Evolutionary conservation across 53 echinoderm and acorn worm genomes (phyloP).

Genomic region (Temnopleurus reevesii): DNA sequence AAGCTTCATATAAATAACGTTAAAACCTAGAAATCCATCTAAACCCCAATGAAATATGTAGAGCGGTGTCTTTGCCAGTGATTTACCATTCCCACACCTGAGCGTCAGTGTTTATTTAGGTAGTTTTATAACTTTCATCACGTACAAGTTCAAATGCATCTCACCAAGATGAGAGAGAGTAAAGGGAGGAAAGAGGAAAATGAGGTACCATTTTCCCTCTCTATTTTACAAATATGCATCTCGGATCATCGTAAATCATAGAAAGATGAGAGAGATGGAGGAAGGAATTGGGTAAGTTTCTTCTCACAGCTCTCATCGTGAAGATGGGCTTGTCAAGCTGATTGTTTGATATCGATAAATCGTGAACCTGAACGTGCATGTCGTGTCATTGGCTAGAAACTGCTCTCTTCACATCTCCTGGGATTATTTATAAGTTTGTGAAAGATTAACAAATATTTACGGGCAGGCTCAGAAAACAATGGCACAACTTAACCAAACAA

Average conservation of each 20-base stretch:
- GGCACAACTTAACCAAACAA: constrained; percentile 61
- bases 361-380: constrained; percentile 43
- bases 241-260: constrained; percentile 48
- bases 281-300: neutral
- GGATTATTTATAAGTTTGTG: constrained; percentile 65
- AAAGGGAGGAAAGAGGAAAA: neutral
- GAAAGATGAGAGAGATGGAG: constrained; percentile 16
- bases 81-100: constrained; percentile 56
- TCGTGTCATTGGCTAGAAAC: constrained; percentile 39
- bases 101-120: constrained; percentile 35
- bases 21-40: constrained; percentile 41
- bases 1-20: constrained; percentile 45
- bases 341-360: constrained; percentile 63
- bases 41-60: constrained; percentile 35
- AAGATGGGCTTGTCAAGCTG: constrained; percentile 51
- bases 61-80: constrained; percentile 44
- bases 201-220: neutral
- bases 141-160: constrained; percentile 34
- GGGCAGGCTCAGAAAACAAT: constrained; percentile 40
- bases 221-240: constrained; percentile 42
- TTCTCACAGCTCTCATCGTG: constrained; percentile 8
- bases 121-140: constrained; percentile 60
- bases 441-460: constrained; percentile 63
- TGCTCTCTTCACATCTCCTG: constrained; percentile 37
- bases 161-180: neutral